A percentile compares a stretch with the other conserved stretches of the same genome.
Evolutionary conservation across 1,140 invertebrate species (phyloP).

Genomic region (Megalonaias nervosa): DNA sequence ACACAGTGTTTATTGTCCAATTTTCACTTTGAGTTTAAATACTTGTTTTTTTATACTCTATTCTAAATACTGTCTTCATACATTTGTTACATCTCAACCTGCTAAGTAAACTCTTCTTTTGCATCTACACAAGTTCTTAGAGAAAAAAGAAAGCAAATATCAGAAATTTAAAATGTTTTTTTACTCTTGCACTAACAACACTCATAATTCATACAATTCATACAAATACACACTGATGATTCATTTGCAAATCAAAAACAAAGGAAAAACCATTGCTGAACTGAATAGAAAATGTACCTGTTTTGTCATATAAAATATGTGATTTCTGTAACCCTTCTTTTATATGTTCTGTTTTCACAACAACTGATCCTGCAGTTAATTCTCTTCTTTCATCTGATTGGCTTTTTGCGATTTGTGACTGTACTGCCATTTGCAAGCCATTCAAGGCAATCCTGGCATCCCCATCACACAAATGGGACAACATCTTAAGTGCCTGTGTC

Average conservation of each 20-base stretch:
- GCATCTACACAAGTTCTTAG: too few relatives aligned
- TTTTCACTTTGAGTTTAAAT: too few relatives aligned
- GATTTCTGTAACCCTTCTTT: conserved; percentile 76
- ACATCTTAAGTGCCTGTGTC: conserved; percentile 77
- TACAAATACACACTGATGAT: background rate
- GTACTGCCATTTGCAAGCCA: conserved; percentile 81
- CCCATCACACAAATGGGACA: conserved; percentile 85
- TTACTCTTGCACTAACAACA: too few relatives aligned
- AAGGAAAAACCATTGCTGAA: background rate
- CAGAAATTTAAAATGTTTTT: too few relatives aligned
- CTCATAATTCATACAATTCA: too few relatives aligned
- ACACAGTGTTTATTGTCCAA: too few relatives aligned
- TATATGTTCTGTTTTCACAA: conserved; percentile 59
- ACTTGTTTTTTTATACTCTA: too few relatives aligned
- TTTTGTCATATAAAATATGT: conserved; percentile 84
- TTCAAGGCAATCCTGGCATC: conserved; percentile 86
- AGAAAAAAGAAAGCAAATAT: too few relatives aligned
- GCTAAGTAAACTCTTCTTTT: too few relatives aligned
- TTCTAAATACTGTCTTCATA: too few relatives aligned
- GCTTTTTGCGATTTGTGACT: conserved; percentile 69
- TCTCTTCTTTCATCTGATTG: conserved; percentile 1
- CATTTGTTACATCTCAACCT: too few relatives aligned
- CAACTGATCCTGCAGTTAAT: background rate
- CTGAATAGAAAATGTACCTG: conserved; percentile 68
- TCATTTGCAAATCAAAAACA: conserved; percentile 10